Conservation (phyloP, 2,113 vertebrate species). For the Sebastes schlegelii region DNA sequence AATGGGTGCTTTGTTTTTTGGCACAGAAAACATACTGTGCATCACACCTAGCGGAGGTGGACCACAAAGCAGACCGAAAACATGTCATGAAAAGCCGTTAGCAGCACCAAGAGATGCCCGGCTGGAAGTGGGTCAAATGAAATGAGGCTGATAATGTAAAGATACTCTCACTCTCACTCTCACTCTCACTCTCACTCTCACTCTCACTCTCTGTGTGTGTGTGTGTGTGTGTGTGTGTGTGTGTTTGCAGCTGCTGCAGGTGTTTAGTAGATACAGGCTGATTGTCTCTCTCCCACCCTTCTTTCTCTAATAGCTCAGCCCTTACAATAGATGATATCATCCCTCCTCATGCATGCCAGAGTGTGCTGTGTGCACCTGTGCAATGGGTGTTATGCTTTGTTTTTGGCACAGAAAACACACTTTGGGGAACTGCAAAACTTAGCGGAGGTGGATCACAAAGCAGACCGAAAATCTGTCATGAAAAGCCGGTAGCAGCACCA, state of each 20-base stretch:
- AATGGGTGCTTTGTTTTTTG: background rate
- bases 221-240: background rate
- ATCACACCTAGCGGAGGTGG: background rate
- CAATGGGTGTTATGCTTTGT: background rate
- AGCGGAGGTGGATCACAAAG: background rate
- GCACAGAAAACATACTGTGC: background rate
- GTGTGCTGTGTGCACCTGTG: conserved; percentile 30
- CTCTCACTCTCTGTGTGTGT: background rate
- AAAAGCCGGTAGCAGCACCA: background rate
- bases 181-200: no score
- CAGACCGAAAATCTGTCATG: background rate
- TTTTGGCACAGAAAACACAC: background rate
- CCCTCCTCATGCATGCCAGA: no score
- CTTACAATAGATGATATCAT: no score
- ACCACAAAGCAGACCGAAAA: background rate
- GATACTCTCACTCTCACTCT: no score
- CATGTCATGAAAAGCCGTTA: background rate
- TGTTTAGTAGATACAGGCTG: conserved; percentile 3
- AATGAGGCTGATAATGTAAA: conserved; percentile 12
- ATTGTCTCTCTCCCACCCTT: no score
- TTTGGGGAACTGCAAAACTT: background rate
- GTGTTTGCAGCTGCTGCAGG: conserved; percentile 37
- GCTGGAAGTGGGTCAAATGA: conserved; percentile 13
- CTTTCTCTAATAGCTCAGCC: background rate
- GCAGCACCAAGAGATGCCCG: background rate